Percentiles rank a stretch among this genome's conserved stretches.
Conservation (phyloP, 2,113 vertebrate genomes). For the Passer montanus region DNA sequence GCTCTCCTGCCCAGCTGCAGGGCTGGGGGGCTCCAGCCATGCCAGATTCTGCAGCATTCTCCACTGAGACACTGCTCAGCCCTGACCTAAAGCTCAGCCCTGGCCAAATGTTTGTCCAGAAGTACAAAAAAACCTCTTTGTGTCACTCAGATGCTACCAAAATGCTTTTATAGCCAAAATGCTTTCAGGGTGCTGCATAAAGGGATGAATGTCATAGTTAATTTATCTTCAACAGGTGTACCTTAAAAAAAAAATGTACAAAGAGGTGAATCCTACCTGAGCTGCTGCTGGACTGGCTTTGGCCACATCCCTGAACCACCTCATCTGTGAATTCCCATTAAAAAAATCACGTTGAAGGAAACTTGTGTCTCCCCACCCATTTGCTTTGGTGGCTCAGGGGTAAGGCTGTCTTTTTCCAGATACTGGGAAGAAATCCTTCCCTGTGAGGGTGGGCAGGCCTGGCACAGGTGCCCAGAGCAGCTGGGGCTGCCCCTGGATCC, state of each 20-base stretch:
- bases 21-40: background rate
- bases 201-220: background rate
- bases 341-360: background rate
- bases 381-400: background rate
- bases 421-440: background rate
- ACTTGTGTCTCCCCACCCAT: background rate
- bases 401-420: background rate
- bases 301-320: background rate
- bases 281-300: background rate
- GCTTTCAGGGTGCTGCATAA: background rate
- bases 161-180: background rate
- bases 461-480: background rate
- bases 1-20: conserved; percentile 20
- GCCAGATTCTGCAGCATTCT: background rate
- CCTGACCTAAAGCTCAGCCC: background rate
- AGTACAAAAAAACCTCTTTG: background rate
- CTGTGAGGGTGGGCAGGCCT: background rate
- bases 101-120: background rate
- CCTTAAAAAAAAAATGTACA: background rate
- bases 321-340: background rate
- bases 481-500: background rate
- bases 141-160: background rate
- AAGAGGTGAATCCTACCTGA: background rate
- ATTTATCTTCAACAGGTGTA: background rate
- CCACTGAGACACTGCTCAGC: background rate